These are phyloP conservation scores for Trisateles emortualis DNA, from an alignment of 2,888 invertebrate genomes.

Conservation along the genomic window DNA sequence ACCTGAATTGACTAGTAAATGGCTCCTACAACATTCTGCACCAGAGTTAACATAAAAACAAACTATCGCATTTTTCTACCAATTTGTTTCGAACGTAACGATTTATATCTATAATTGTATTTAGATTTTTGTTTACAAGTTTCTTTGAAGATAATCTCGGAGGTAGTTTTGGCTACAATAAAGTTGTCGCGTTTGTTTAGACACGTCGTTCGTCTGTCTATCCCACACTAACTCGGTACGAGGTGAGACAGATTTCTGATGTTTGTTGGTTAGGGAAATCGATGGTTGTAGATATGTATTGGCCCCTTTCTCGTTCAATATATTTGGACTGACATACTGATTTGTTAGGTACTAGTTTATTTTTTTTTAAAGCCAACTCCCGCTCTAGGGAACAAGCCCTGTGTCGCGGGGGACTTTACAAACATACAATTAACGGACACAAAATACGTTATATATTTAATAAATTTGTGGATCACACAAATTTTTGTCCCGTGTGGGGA, in stretches of 20 bases:
- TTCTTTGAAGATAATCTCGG: slow-evolving; percentile 26
- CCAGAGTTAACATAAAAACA: neutral
- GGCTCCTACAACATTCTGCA: too few species aligned
- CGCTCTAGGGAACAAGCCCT: too few species aligned
- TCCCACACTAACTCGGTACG: slow-evolving; percentile 25
- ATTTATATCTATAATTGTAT: slow-evolving; percentile 34
- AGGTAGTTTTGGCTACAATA: slow-evolving; percentile 21
- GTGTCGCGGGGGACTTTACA: too few species aligned
- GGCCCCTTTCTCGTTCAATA: slow-evolving; percentile 12
- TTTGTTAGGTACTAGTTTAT: neutral
- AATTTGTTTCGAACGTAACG: slow-evolving; percentile 1
- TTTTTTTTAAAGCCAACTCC: neutral
- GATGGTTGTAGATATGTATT: slow-evolving; percentile 19
- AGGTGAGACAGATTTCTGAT: slow-evolving; percentile 27
- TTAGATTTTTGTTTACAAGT: slow-evolving; percentile 26
- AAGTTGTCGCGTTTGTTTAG: slow-evolving; percentile 24
- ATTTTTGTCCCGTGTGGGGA: too few species aligned
- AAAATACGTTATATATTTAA: too few species aligned
- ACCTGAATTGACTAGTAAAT: slow-evolving; percentile 1
- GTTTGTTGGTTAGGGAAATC: neutral
- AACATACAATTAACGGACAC: too few species aligned
- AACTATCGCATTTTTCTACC: slow-evolving; percentile 2
- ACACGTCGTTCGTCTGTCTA: slow-evolving; percentile 26
- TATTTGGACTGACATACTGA: slow-evolving; percentile 4
- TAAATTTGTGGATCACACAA: too few species aligned